Percentiles rank a stretch among this genome's conserved stretches.
phyloP scores from a whole-genome alignment of 2,888 invertebrate genomes.

The Lasius platythorax region DNA sequence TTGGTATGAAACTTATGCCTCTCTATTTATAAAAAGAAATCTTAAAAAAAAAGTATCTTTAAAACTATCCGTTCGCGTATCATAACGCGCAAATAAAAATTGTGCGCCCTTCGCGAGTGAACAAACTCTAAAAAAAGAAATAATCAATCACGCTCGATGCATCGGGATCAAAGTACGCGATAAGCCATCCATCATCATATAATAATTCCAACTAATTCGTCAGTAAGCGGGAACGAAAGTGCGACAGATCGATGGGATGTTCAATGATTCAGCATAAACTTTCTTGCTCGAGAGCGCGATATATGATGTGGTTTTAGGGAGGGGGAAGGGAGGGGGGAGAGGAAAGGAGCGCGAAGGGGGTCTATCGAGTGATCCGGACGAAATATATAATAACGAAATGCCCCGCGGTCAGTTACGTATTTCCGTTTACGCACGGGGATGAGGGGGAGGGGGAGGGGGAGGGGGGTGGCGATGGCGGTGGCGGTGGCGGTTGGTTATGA shows the following conservation, averaged over 20 bases:
- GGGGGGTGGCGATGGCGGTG: background rate
- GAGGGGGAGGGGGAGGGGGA: background rate
- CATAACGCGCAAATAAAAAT: background rate
- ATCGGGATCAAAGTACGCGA: background rate
- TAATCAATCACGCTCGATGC: background rate
- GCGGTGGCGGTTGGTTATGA: background rate
- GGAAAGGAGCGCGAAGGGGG: background rate
- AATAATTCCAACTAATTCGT: constrained; percentile 24
- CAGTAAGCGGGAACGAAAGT: background rate
- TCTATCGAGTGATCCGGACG: constrained; percentile 61
- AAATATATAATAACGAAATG: constrained; percentile 59
- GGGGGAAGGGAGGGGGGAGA: background rate
- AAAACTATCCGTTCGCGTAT: background rate
- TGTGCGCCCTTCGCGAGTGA: background rate
- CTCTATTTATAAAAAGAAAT: background rate
- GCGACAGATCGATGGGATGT: constrained; percentile 35
- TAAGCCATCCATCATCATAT: background rate
- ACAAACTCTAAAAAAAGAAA: background rate
- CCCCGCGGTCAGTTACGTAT: background rate
- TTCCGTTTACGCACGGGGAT: background rate
- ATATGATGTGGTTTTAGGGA: background rate
- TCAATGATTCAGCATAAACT: constrained; percentile 49
- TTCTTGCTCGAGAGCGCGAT: constrained; percentile 28
- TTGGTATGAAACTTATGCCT: background rate
- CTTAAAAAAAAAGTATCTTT: background rate